phyloP scores from a whole-genome alignment of 2,888 invertebrate genomes.

The Perizoma affinitatum region DNA sequence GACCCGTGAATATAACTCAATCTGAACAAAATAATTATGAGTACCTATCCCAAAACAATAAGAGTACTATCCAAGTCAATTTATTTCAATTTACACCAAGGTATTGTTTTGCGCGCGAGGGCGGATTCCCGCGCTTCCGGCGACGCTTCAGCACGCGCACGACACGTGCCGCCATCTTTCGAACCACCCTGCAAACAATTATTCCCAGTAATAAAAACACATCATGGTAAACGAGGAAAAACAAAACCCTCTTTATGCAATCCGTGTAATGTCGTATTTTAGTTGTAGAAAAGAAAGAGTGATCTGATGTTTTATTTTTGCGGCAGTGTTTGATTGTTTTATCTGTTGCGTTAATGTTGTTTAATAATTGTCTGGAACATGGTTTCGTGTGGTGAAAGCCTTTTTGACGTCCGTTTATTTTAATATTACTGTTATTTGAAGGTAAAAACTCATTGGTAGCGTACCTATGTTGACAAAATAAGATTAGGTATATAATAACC shows the following conservation, averaged over 20 bases:
- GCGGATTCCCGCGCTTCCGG: slow-evolving; percentile 75
- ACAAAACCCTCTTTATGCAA: slow-evolving; percentile 38
- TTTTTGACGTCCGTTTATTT: slow-evolving; percentile 60
- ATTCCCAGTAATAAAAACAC: slow-evolving; percentile 61
- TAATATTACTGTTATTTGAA: slow-evolving; percentile 64
- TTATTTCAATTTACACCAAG: slow-evolving; percentile 82
- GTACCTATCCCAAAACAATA: slow-evolving; percentile 55
- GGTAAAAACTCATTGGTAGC: slow-evolving; percentile 35
- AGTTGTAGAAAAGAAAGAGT: not conserved
- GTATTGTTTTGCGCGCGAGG: slow-evolving; percentile 74
- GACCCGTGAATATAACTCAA: slow-evolving; percentile 40
- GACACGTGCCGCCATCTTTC: slow-evolving; percentile 80
- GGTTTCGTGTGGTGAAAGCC: slow-evolving; percentile 63
- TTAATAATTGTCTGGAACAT: slow-evolving; percentile 76
- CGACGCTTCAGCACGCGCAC: slow-evolving; percentile 75
- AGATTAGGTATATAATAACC: too few species aligned
- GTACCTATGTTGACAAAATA: too few species aligned
- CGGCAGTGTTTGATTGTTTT: slow-evolving; percentile 67
- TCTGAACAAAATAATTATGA: too few species aligned
- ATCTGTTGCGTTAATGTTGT: slow-evolving; percentile 74
- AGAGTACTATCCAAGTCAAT: slow-evolving; percentile 63
- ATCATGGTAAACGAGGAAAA: slow-evolving; percentile 9
- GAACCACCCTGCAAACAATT: slow-evolving; percentile 73
- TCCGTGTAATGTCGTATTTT: slow-evolving; percentile 31
- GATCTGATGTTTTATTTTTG: slow-evolving; percentile 27